Conservation (phyloP, 2,888 invertebrate species). For the Apamea epomidion region DNA sequence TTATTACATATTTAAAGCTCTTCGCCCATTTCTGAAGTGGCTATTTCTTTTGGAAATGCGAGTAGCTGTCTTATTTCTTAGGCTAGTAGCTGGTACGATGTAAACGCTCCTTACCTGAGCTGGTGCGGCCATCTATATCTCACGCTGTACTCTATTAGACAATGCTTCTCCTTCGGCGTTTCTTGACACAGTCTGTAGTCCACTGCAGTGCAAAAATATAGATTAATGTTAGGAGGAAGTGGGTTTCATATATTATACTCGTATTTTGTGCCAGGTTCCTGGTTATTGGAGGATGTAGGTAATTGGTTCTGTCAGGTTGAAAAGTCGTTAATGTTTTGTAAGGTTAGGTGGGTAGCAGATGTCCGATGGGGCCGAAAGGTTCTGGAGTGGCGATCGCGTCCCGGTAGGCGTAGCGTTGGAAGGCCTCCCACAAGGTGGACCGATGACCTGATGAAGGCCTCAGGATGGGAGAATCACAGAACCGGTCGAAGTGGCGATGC, state of each 20-base stretch:
- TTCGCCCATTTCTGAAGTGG: neutral
- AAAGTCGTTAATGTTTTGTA: neutral
- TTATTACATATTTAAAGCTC: neutral
- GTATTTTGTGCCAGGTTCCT: neutral
- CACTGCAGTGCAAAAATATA: constrained; percentile 64
- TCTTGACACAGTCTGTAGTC: constrained; percentile 68
- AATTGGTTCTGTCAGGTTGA: neutral
- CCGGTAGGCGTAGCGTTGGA: too few species aligned
- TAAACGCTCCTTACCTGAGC: constrained; percentile 69
- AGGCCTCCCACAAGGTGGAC: too few species aligned
- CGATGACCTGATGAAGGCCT: too few species aligned
- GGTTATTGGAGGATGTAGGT: neutral
- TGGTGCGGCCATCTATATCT: constrained; percentile 75
- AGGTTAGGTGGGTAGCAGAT: too few species aligned
- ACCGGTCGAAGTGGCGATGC: too few species aligned
- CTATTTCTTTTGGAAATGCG: neutral
- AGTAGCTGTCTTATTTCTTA: neutral
- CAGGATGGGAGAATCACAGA: too few species aligned
- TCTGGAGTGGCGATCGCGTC: too few species aligned
- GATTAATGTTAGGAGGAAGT: neutral
- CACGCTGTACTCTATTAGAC: constrained; percentile 74
- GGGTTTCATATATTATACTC: too few species aligned
- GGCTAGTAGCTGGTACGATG: constrained; percentile 7
- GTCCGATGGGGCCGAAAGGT: too few species aligned
- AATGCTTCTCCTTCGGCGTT: constrained; percentile 72